Base-by-base conservation (phyloP, 1,140 invertebrate species). In the Galendromus occidentalis region DNA sequence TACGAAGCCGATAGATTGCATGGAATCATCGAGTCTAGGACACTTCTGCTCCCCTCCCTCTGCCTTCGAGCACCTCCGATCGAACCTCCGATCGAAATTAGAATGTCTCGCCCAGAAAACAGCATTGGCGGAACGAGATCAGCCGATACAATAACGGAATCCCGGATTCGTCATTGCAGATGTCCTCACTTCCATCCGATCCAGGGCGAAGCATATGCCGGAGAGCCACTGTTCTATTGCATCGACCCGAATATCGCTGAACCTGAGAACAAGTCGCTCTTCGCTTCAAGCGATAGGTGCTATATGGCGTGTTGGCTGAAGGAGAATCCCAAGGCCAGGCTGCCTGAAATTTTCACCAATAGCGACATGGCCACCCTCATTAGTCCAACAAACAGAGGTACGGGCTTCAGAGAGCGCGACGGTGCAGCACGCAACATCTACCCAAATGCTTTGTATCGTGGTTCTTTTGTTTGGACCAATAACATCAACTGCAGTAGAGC, bases 321-420 rank as follows among this genome's bases (percentile, higher is more conserved):
- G 33, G 51, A 59, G 9, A 18, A 59, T 22, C 51, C 51, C 22
- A 59, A 59, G 51, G 51, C 51, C 51, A 59, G 51, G 51, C 51
- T 59, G 33, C 51, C 51, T 22, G 51, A 59, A 25, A 22, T 29
- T 29, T 17, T 59, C 14, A 59, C 33, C 22, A 59, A 59, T 33
- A 59, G 25, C 14, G 51, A 59, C 51, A 25, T 59, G 51, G 25
- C 33, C 22, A 59, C 51, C 51, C 22, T 59, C 51, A 59, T 33
- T 25, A 59, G 22, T 59, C 51, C 51, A 59, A 59, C 51, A 59
- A 59, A 59, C 51, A 59, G 25, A 59, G 51, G 51, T 59, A 59
- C 18, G 18, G 45, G 28, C 33, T 39, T 9, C 33, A 39, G 33
- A 39, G 9, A 39, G 9, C 33, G 33, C 33, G 4, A n/a, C n/a